Evolutionary conservation across 2,113 vertebrate genomes (phyloP).

Genomic region (Mormoops blainvillei): DNA sequence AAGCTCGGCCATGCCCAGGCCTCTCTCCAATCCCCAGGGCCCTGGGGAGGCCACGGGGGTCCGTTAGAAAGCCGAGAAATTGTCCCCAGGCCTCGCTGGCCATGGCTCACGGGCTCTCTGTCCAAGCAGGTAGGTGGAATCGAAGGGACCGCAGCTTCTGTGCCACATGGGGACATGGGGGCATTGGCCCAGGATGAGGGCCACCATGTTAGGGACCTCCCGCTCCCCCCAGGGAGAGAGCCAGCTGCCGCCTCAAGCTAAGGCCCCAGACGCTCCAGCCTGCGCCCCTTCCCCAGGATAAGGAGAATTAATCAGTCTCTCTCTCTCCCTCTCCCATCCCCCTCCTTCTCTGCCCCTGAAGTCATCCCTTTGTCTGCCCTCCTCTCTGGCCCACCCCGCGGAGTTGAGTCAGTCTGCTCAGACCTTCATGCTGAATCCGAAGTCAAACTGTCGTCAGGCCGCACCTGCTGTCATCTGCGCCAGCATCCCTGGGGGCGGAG

Average conservation of each 20-base stretch:
- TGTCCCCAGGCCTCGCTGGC: background rate
- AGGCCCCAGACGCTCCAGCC: background rate
- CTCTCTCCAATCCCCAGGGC: background rate
- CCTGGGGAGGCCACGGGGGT: background rate
- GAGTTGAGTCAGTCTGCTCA: no score
- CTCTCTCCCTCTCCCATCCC: background rate
- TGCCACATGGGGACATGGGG: accelerated
- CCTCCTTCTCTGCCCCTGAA: no score
- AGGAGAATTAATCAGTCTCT: background rate
- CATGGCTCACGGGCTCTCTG: accelerated
- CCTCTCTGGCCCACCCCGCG: background rate
- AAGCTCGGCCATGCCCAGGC: background rate
- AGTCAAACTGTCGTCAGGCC: no score
- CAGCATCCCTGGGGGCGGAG: accelerated
- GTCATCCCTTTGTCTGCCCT: no score
- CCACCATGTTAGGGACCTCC: background rate
- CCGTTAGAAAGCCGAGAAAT: background rate
- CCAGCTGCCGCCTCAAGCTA: accelerated
- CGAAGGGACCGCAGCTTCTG: background rate
- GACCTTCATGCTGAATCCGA: background rate
- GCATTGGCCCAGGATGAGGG: background rate
- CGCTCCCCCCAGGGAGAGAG: background rate
- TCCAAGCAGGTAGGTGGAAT: no score
- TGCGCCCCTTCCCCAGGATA: background rate
- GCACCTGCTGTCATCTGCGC: accelerated